Conservation (phyloP, 2,113 vertebrate species). For the Laterallus jamaicensis region DNA sequence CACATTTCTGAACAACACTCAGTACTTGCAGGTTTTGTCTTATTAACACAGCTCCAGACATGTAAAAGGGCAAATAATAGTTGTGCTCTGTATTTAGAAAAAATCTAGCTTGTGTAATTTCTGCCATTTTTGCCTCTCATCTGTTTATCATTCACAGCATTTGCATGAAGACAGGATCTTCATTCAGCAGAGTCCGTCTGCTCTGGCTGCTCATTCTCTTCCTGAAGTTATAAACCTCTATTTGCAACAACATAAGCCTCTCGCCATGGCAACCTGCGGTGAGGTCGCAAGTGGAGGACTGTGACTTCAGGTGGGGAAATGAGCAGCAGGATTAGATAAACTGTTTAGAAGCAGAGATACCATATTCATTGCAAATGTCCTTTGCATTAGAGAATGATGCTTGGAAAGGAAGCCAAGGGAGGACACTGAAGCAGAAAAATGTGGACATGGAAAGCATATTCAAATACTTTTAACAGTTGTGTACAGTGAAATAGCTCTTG, state of each 20-base stretch:
- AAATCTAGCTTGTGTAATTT: background rate
- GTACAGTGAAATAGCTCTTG: background rate
- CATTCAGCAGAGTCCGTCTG: conserved; percentile 27
- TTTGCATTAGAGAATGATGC: conserved; percentile 31
- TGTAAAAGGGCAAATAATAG: background rate
- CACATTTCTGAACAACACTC: background rate
- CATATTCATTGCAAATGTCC: conserved; percentile 41
- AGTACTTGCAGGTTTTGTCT: background rate
- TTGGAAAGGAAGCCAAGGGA: conserved; percentile 30
- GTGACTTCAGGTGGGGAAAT: conserved; percentile 48
- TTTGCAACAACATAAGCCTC: conserved; percentile 35
- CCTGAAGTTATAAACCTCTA: conserved; percentile 27
- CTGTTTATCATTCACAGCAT: background rate
- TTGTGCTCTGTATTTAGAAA: background rate
- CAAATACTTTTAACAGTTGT: background rate
- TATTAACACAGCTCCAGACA: background rate
- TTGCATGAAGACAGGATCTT: conserved; percentile 8
- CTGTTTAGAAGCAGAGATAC: background rate
- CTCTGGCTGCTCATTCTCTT: background rate
- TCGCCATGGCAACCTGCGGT: background rate
- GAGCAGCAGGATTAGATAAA: conserved; percentile 6
- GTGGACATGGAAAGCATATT: background rate
- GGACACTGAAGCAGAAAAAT: background rate
- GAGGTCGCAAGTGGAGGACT: conserved; percentile 45
- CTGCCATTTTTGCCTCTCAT: background rate